Evolutionary conservation across 2,888 invertebrate species (phyloP), one percentile per base, ranked within the genome.

Genomic region (Apodemia mormo): DNA sequence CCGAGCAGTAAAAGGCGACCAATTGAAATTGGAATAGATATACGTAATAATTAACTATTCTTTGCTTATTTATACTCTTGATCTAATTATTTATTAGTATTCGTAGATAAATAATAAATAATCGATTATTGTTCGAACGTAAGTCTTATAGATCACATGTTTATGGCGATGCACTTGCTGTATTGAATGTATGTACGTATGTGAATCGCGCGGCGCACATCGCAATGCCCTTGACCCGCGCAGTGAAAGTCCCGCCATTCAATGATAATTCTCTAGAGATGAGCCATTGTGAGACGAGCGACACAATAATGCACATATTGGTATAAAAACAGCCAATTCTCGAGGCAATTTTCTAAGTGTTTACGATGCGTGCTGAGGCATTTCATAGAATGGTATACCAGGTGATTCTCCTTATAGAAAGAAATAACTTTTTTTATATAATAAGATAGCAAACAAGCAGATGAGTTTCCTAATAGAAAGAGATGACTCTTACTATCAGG

Each of bases 211-310:
- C 49, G 49, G 14, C 49, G 5, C 1, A 14, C n/a, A 12, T 1
- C 29, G 30, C 30, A 2, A 9, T 3, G 37, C 61, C 61, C 61
- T 61, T 61, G 61, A 61, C 61, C 37, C 33, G 61, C 58, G 30
- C 61, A 33, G 61, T 61, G 61, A 61, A 61, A 61, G 61, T 37
- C 37, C 22, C n/a, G 30, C 61, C 37, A 37, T 61, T 61, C 61
- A 37, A 61, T 61, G 61, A n/a, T 61, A 61, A 61, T 61, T 12
- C 61, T 12, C 33, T 4, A 30, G 37, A 61, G 61, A 61, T 61
- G 61, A 30, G 33, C 61, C 61, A 33, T 61, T 37, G 61, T 61
- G 14, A 30, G 12, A 33, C 14, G 7, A 33, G 14, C 61, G 61
- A 61, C 37, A 61, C 61, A 61, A 61, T 61, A 33, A 37, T 33